phyloP scores from a whole-genome alignment of 2,113 vertebrate genomes.

The Capricornis sumatraensis region DNA sequence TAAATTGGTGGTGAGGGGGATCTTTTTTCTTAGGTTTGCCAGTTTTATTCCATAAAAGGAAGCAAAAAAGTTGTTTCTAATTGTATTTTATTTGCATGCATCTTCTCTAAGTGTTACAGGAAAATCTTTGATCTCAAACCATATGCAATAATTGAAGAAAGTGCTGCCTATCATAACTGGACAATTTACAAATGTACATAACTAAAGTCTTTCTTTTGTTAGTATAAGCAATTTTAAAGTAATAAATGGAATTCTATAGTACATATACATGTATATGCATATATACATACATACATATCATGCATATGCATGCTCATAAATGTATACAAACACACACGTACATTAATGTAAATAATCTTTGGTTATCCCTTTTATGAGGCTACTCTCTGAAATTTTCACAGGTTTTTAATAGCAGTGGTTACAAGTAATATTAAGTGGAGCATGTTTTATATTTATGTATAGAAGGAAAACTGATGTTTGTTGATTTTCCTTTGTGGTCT shows the following conservation, averaged over 20 bases:
- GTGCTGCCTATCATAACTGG: conserved; percentile 53
- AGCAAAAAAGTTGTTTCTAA: conserved; percentile 8
- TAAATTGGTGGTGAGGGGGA: neutral
- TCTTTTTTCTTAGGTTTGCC: conserved; percentile 1
- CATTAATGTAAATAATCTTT: conserved; percentile 12
- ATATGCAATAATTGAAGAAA: conserved; percentile 73
- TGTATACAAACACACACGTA: neutral
- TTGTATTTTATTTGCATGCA: conserved; percentile 53
- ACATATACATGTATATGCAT: neutral
- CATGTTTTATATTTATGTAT: neutral
- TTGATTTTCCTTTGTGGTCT: neutral
- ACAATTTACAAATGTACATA: conserved; percentile 62
- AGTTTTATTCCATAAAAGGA: neutral
- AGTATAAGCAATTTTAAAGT: conserved; percentile 52
- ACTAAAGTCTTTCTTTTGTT: conserved; percentile 51
- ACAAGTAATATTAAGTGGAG: neutral
- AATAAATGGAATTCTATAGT: neutral
- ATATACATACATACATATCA: conserved; percentile 26
- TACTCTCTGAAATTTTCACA: conserved; percentile 26
- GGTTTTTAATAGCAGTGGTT: neutral
- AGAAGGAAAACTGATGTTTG: neutral
- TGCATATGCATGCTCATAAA: neutral
- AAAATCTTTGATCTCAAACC: conserved; percentile 71
- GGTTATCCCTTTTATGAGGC: conserved; percentile 36
- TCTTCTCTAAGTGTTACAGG: conserved; percentile 16